Percentiles rank a stretch among this genome's conserved stretches.
Evolutionary conservation across 23 tunicate species (phyloP).

Genomic region (Phallusia fumigata): DNA sequence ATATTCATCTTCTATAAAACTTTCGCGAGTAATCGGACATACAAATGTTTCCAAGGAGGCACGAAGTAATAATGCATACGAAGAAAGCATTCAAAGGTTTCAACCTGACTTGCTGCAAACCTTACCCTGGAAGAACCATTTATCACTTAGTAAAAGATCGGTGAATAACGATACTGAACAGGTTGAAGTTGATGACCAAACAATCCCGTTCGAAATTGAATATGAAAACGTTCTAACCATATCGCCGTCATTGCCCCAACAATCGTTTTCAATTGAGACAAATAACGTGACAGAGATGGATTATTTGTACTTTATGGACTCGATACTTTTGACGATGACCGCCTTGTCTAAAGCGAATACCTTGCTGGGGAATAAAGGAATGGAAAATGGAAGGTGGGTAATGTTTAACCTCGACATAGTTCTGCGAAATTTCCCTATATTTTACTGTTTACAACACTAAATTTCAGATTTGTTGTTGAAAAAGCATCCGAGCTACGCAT

Average conservation of each 20-base stretch:
- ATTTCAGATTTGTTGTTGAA: neutral
- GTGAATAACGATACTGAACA: slow-evolving; percentile 12
- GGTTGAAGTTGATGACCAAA: too few relatives aligned
- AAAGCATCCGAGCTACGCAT: neutral
- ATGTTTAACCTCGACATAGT: neutral
- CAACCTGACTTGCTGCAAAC: neutral
- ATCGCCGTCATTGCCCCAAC: slow-evolving; percentile 21
- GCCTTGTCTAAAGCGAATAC: neutral
- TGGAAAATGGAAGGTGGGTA: slow-evolving; percentile 22
- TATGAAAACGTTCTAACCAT: slow-evolving; percentile 24
- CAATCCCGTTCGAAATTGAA: neutral
- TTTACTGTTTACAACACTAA: neutral
- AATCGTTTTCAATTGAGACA: neutral
- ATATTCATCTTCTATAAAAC: neutral
- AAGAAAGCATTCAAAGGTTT: neutral
- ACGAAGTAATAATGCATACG: neutral
- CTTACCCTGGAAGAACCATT: too few relatives aligned
- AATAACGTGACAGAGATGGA: neutral
- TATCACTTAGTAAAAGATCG: neutral
- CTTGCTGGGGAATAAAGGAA: neutral
- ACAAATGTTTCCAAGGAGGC: neutral
- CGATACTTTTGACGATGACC: slow-evolving; percentile 15
- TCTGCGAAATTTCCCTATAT: neutral
- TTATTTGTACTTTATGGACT: slow-evolving; percentile 19
- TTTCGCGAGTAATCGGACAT: neutral